A percentile compares a stretch with the other conserved stretches of the same genome.
Conservation (phyloP, 2,113 vertebrate genomes). For the Gyps fulvus region DNA sequence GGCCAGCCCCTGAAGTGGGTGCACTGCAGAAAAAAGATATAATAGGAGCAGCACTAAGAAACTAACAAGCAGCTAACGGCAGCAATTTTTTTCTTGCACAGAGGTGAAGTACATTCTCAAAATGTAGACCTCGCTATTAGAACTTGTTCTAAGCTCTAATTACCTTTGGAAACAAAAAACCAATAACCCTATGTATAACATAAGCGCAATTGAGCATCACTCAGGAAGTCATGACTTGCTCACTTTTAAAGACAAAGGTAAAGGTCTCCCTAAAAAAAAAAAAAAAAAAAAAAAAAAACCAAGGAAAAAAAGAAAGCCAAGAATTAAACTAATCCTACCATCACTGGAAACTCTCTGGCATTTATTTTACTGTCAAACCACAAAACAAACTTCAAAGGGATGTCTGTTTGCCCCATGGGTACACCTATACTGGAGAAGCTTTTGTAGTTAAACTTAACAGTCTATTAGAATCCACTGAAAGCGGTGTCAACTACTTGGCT, state of each 20-base stretch:
- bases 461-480: background rate
- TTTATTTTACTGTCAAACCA: background rate
- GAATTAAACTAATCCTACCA: background rate
- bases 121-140: background rate
- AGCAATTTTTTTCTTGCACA: background rate
- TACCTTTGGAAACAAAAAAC: background rate
- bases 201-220: background rate
- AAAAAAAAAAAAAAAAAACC: no score
- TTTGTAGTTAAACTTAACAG: background rate
- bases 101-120: background rate
- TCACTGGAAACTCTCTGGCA: background rate
- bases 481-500: background rate
- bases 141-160: background rate
- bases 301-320: background rate
- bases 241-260: background rate
- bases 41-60: background rate
- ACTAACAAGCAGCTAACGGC: background rate
- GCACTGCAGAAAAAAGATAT: background rate
- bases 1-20: background rate
- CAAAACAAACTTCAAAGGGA: background rate
- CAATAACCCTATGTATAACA: background rate
- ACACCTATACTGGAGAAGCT: background rate
- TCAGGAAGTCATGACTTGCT: background rate
- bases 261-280: background rate
- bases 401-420: background rate